Conservation (phyloP, 2,888 invertebrate genomes). For the Mimumesa dahlbomi region DNA sequence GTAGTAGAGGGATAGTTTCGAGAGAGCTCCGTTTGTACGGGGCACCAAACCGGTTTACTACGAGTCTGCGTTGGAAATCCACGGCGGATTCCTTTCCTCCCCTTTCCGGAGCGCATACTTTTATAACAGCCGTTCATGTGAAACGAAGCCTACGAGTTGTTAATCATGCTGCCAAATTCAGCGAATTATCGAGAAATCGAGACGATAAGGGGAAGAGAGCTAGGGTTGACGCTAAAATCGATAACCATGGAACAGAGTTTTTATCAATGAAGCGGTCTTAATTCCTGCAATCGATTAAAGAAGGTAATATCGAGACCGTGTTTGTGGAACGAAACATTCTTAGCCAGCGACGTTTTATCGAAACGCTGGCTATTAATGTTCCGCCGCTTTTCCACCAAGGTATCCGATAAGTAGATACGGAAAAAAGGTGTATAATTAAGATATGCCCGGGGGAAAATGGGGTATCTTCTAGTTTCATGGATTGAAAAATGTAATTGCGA, state of each 20-base stretch:
- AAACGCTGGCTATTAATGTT: too few species aligned
- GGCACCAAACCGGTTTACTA: conserved; percentile 45
- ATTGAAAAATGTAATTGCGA: conserved; percentile 7
- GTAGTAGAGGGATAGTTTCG: not conserved
- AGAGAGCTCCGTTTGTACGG: conserved; percentile 21
- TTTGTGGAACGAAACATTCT: too few species aligned
- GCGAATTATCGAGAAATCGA: conserved; percentile 4
- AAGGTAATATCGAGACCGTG: too few species aligned
- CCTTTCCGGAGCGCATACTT: conserved; percentile 63
- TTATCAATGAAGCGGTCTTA: too few species aligned
- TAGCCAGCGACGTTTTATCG: too few species aligned
- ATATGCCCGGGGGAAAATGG: too few species aligned
- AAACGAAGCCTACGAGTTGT: conserved; percentile 8
- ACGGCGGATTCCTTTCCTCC: conserved; percentile 48
- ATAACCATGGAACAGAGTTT: too few species aligned
- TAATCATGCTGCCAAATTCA: conserved; percentile 1
- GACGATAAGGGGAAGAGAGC: conserved; percentile 3
- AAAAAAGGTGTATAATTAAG: too few species aligned
- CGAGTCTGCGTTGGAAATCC: conserved; percentile 34
- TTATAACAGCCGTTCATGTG: conserved; percentile 42
- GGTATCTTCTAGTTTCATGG: too few species aligned
- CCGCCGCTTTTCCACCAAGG: too few species aligned
- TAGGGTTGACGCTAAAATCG: not conserved
- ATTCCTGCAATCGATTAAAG: too few species aligned
- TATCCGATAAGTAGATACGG: too few species aligned